Conservation (phyloP, 2,113 vertebrate species). For the Oryzias javanicus region DNA sequence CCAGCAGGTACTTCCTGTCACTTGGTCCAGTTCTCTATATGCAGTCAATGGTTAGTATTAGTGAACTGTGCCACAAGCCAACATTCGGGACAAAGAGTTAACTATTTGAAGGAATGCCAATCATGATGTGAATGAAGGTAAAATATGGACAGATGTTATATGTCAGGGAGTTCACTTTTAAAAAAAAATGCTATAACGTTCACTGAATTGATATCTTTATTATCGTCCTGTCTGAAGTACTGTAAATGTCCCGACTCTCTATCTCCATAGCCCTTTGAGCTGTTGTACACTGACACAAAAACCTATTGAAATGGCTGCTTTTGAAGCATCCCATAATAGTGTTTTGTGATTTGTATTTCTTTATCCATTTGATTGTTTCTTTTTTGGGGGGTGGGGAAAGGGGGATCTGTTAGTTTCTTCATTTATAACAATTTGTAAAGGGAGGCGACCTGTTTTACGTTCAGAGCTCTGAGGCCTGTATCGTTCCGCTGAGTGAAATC, state of each 20-base stretch:
- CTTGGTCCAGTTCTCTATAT: too few relatives aligned
- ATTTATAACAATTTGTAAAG: constrained; percentile 23
- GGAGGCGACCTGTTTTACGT: constrained; percentile 33
- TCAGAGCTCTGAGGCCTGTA: constrained; percentile 47
- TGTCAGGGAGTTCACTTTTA: constrained; percentile 71
- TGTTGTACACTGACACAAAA: constrained; percentile 55
- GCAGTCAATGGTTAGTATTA: too few relatives aligned
- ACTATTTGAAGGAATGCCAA: constrained; percentile 47
- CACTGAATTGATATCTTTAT: constrained; percentile 61
- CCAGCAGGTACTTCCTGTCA: too few relatives aligned
- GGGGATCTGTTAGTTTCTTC: constrained; percentile 24
- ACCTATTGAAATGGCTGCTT: constrained; percentile 49
- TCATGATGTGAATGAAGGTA: constrained; percentile 63
- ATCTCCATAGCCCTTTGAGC: constrained; percentile 24
- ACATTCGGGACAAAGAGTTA: constrained; percentile 26
- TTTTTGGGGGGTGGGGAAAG: constrained; percentile 31
- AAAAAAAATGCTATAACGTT: constrained; percentile 59
- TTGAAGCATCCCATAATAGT: constrained; percentile 46
- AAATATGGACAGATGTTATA: constrained; percentile 57
- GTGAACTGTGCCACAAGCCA: too few relatives aligned
- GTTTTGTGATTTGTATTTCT: constrained; percentile 55
- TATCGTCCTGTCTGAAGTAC: constrained; percentile 69
- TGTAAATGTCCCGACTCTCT: constrained; percentile 58
- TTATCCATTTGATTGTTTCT: constrained; percentile 47
- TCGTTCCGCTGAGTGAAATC: constrained; percentile 75